phyloP scores from a whole-genome alignment of 2,888 invertebrate genomes.

The Agonopterix alstromeriana region DNA sequence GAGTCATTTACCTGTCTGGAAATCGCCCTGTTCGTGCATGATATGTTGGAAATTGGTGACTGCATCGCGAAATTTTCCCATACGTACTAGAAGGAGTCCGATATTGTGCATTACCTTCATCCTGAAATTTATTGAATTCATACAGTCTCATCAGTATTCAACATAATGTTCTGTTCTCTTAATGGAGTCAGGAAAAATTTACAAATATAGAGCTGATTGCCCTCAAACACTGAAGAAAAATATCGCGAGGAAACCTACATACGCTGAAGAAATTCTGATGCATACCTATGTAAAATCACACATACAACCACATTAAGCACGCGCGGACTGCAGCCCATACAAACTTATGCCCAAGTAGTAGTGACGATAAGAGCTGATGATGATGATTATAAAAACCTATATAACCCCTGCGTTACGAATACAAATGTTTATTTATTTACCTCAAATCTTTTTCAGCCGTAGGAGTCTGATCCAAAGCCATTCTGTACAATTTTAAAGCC shows the following conservation, averaged over 20 bases:
- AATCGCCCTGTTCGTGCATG: slow-evolving; percentile 96
- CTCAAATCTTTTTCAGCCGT: slow-evolving; percentile 95
- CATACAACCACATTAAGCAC: no score
- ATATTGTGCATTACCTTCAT: slow-evolving; percentile 99
- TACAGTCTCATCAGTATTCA: no score
- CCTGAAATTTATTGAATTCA: slow-evolving; percentile 58
- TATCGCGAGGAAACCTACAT: no score
- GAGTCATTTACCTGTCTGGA: slow-evolving; percentile 78
- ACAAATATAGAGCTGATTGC: no score
- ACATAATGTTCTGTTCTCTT: no score
- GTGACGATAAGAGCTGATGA: not conserved
- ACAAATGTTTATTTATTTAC: slow-evolving; percentile 43
- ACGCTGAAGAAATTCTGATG: no score
- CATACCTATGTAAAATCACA: no score
- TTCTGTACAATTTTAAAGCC: slow-evolving; percentile 97
- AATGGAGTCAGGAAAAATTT: no score
- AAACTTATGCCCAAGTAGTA: no score
- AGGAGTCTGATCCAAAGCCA: slow-evolving; percentile 98
- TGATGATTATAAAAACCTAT: no score
- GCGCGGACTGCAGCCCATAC: no score
- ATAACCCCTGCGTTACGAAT: not conserved
- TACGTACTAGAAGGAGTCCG: slow-evolving; percentile 93
- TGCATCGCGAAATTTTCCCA: slow-evolving; percentile 98
- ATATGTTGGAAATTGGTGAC: slow-evolving; percentile 98
- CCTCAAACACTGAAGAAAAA: no score